Percentiles rank a stretch among this genome's conserved stretches.
Evolutionary conservation across 2,113 vertebrate species (phyloP).

Genomic region (Aphyosemion australe): DNA sequence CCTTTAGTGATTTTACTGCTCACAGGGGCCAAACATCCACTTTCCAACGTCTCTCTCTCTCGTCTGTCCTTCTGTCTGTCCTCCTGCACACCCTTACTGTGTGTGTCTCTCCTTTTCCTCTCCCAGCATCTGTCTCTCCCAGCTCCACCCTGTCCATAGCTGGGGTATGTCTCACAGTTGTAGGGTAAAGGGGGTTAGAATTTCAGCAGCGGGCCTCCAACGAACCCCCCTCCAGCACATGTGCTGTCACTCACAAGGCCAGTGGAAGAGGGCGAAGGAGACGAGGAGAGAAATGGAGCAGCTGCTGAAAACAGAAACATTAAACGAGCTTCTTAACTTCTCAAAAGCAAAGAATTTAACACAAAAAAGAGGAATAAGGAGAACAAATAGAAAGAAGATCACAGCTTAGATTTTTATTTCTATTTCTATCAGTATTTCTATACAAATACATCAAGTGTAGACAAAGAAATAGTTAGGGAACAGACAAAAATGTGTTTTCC

Average conservation of each 20-base stretch:
- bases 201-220: conserved; percentile 71
- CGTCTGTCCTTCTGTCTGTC: conserved; percentile 27
- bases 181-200: conserved; percentile 63
- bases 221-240: conserved; percentile 68
- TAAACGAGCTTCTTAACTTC: conserved; percentile 19
- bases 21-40: conserved; percentile 43
- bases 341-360: conserved; percentile 10
- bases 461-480: not conserved
- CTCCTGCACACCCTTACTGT: conserved; percentile 14
- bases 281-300: conserved; percentile 62
- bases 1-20: conserved; percentile 22
- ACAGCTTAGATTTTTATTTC: not conserved
- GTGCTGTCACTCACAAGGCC: conserved; percentile 76
- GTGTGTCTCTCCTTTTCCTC: conserved; percentile 28
- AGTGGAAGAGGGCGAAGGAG: conserved; percentile 23
- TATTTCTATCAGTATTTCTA: not conserved
- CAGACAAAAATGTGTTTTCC: not conserved
- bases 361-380: not conserved
- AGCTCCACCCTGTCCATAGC: conserved; percentile 71
- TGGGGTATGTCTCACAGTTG: conserved; percentile 66
- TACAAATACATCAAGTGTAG: not conserved
- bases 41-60: conserved; percentile 21
- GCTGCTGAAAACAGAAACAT: conserved; percentile 63
- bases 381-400: not conserved
- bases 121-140: conserved; percentile 52